Base-by-base conservation (phyloP, 2,113 vertebrate genomes). In the Loxodonta africana region DNA sequence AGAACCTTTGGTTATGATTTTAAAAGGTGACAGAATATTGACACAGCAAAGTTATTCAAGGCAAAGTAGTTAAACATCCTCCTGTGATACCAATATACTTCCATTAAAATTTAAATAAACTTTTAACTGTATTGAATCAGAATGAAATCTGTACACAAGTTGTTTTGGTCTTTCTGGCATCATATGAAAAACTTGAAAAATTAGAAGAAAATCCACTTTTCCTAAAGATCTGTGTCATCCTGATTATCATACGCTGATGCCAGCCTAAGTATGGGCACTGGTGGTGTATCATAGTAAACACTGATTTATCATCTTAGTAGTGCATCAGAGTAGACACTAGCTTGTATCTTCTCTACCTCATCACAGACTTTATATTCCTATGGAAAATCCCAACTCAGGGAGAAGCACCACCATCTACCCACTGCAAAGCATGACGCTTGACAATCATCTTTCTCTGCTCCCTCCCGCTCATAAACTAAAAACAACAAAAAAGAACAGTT, bases 71-170 rank as follows among this genome's bases (percentile, higher is more conserved):
- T 96, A 86, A 93, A 94, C 33, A 88, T 93, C 86, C 62, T 48
- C 83, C 91, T 97, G 91, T 94, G 93, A 93, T 96, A 88, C 51
- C 46, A 95, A 96, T 87, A 95, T 93, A 74, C 33, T 95, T 93
- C 41, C 78, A 95, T 93, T 97, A 97, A 96, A 95, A 94, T 95
- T 95, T 95, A 96, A 97, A 88, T 97, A 88, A 95, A 93, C 69
- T 84, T 97, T 83, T 83, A 85, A 83, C 91, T 95, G 85, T 93
- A 95, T 85, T 90, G 69, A 94, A 78, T 95, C 30, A 89, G n/a
- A 71, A 62, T 95, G 44, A 97, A 95, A 95, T 94, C 60, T 85
- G 65, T 92, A 48, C 73, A 60, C 62, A 76, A 37, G 44, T 90
- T 96, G 51, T 65, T 96, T 83, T 85, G 57, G 77, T 82, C 71